Percentiles rank a stretch among this genome's conserved stretches.
phyloP scores from a whole-genome alignment of 2,797 vertebrate species.

The Paguma larvata region DNA sequence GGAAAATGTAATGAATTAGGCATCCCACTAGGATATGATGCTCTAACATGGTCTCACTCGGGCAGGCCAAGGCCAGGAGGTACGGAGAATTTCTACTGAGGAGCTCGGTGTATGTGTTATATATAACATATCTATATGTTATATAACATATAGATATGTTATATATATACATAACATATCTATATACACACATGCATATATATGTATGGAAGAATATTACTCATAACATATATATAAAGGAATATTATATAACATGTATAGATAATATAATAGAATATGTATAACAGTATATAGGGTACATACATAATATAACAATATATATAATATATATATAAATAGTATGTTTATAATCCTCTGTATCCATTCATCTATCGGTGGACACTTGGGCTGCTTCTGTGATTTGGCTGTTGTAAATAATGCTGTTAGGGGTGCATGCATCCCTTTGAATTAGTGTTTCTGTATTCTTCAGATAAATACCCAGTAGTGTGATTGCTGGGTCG shows the following conservation, averaged over 20 bases:
- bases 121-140: fast-evolving
- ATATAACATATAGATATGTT: too few relatives aligned
- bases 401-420: neutral
- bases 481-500: neutral
- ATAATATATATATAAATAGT: too few relatives aligned
- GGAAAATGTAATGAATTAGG: neutral
- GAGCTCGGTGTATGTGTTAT: too few relatives aligned
- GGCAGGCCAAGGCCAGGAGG: neutral
- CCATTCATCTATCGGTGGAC: neutral
- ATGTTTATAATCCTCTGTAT: neutral
- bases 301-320: neutral
- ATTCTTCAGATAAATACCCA: neutral
- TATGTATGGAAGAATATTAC: too few relatives aligned
- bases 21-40: neutral
- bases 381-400: neutral
- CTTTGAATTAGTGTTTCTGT: neutral
- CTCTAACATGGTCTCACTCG: neutral
- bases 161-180: neutral
- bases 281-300: too few relatives aligned
- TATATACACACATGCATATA: too few relatives aligned
- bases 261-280: too few relatives aligned
- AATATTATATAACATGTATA: too few relatives aligned
- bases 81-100: neutral
- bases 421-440: neutral
- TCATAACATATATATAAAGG: too few relatives aligned